Evolutionary conservation across 1,140 invertebrate genomes (phyloP).

Genomic region (Tetramorium simillimum): DNA sequence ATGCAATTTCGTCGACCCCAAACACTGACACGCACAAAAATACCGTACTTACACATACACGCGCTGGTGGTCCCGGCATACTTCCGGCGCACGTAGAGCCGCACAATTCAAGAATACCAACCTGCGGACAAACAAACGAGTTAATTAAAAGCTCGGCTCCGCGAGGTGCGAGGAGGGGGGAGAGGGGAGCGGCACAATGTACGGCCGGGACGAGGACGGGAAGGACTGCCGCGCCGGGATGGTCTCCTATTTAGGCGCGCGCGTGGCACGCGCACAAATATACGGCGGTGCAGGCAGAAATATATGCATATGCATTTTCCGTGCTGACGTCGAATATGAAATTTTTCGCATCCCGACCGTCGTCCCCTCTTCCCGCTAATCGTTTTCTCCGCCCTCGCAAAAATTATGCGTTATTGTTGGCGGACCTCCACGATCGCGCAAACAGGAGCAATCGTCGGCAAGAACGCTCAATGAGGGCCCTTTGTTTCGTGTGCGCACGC

Average conservation of each 20-base stretch:
- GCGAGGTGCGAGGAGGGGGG: neutral
- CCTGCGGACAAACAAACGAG: slow-evolving; percentile 75
- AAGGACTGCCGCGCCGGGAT: neutral
- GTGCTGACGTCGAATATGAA: slow-evolving; percentile 41
- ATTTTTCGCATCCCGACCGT: slow-evolving; percentile 21
- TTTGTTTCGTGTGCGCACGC: slow-evolving; percentile 12
- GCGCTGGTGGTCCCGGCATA: neutral
- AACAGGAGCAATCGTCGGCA: neutral
- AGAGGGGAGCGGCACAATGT: slow-evolving; percentile 35
- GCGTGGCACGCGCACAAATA: slow-evolving; percentile 16
- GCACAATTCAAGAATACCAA: slow-evolving; percentile 69
- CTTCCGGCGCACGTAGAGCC: slow-evolving; percentile 48
- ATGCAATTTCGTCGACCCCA: slow-evolving; percentile 62
- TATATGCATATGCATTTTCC: slow-evolving; percentile 66
- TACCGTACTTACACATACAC: slow-evolving; percentile 27
- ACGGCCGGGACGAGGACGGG: neutral
- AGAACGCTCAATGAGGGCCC: slow-evolving; percentile 21
- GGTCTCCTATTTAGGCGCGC: slow-evolving; percentile 34
- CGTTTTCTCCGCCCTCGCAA: neutral
- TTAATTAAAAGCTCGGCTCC: slow-evolving; percentile 75
- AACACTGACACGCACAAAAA: neutral
- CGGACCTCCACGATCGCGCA: slow-evolving; percentile 4
- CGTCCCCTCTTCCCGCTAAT: neutral
- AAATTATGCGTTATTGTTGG: slow-evolving; percentile 44
- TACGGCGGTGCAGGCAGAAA: slow-evolving; percentile 6